phyloP scores from a whole-genome alignment of 2,113 vertebrate species.

The Morphnarchus princeps region DNA sequence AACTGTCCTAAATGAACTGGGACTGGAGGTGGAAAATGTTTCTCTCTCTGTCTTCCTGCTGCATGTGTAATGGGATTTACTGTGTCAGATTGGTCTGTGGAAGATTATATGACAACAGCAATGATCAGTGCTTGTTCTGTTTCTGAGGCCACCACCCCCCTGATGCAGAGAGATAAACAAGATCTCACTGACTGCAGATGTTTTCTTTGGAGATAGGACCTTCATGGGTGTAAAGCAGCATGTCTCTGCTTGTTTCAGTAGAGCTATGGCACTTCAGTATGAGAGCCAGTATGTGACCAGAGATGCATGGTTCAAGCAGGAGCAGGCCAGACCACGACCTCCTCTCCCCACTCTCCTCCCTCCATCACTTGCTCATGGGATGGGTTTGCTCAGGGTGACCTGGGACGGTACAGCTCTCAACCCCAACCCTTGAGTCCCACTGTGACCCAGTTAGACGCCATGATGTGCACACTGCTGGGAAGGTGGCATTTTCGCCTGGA shows the following conservation, averaged over 20 bases:
- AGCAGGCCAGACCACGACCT: background rate
- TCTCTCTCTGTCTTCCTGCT: background rate
- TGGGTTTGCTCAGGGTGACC: background rate
- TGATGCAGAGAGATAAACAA: background rate
- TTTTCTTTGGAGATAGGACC: background rate
- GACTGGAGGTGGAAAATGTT: background rate
- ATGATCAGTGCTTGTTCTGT: background rate
- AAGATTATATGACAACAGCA: background rate
- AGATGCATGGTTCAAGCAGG: background rate
- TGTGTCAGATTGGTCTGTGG: background rate
- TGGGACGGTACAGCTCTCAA: background rate
- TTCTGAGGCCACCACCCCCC: background rate
- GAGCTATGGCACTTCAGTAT: background rate
- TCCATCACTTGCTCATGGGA: background rate
- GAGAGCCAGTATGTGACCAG: rapidly evolving
- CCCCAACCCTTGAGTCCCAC: background rate
- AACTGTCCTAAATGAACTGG: background rate
- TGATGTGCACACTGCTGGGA: background rate
- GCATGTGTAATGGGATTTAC: background rate
- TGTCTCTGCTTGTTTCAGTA: background rate
- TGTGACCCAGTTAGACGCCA: background rate
- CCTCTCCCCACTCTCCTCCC: background rate
- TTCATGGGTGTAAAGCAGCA: background rate
- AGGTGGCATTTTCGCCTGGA: background rate
- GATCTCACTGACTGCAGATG: background rate